These are phyloP conservation scores for Cataglyphis hispanica DNA, from an alignment of 1,140 invertebrate species.

Conservation along the genomic window DNA sequence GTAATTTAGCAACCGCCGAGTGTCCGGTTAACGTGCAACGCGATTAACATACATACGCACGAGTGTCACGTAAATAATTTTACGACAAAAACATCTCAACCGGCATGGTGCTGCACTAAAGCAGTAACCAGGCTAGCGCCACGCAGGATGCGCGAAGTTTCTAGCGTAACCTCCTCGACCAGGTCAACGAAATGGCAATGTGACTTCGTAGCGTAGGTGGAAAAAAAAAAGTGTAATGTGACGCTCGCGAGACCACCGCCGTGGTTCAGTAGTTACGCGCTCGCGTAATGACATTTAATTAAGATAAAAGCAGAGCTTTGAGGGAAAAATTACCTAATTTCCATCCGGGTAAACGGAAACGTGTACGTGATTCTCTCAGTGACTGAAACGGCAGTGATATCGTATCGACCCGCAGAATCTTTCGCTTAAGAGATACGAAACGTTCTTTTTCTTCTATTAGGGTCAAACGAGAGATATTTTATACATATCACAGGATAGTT, in stretches of 20 bases:
- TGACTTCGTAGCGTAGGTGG: constrained; percentile 17
- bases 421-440: background rate
- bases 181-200: constrained; percentile 53
- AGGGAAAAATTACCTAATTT: constrained; percentile 56
- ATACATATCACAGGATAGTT: too few relatives aligned
- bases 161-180: constrained; percentile 3
- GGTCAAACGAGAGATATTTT: background rate
- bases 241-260: constrained; percentile 13
- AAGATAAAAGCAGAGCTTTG: constrained; percentile 73
- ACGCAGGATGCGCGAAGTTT: constrained; percentile 34
- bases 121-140: constrained; percentile 5
- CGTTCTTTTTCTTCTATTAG: background rate
- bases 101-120: background rate
- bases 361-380: background rate
- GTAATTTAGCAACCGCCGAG: constrained; percentile 12
- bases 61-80: constrained; percentile 61
- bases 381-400: constrained; percentile 8
- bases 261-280: constrained; percentile 23
- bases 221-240: constrained; percentile 30
- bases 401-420: background rate
- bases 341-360: constrained; percentile 23
- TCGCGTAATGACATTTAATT: constrained; percentile 72
- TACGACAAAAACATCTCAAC: constrained; percentile 54
- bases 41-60: constrained; percentile 52
- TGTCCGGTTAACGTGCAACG: constrained; percentile 43